Evolutionary conservation across 2,888 invertebrate genomes (phyloP).

Genomic region (Mantis religiosa): DNA sequence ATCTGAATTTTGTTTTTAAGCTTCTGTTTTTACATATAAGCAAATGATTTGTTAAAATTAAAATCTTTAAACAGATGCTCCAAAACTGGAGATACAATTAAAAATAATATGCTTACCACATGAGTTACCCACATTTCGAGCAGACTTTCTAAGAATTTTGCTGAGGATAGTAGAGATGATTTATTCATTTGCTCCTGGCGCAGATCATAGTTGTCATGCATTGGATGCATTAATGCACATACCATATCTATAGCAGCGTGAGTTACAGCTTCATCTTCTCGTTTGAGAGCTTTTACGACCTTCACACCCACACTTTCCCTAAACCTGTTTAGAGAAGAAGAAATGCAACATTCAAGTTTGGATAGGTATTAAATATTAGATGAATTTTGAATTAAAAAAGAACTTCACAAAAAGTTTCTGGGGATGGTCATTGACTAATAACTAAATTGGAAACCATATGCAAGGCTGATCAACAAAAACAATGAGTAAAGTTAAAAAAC

Average conservation of each 20-base stretch:
- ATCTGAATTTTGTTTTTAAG: no score
- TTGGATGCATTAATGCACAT: slow-evolving; percentile 97
- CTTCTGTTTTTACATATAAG: no score
- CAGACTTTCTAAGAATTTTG: slow-evolving; percentile 86
- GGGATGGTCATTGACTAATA: no score
- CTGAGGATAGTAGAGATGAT: slow-evolving; percentile 86
- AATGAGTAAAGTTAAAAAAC: no score
- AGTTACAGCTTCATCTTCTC: slow-evolving; percentile 84
- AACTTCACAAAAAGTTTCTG: no score
- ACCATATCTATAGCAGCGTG: slow-evolving; percentile 97
- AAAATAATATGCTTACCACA: slow-evolving; percentile 62
- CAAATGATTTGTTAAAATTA: no score
- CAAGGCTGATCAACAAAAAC: no score
- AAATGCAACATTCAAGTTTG: no score
- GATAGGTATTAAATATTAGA: no score
- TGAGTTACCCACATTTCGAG: slow-evolving; percentile 93
- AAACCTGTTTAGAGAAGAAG: slow-evolving; percentile 57
- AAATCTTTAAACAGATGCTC: no score
- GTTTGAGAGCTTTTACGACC: slow-evolving; percentile 83
- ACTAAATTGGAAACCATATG: no score
- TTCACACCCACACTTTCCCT: slow-evolving; percentile 91
- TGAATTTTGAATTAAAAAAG: no score
- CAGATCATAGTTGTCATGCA: slow-evolving; percentile 94
- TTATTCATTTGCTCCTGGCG: slow-evolving; percentile 98
- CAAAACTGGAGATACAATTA: background rate